Evolutionary conservation across 1,140 invertebrate species (phyloP), one percentile per base, ranked within the genome.

Genomic region (Hypsibius dujardini): DNA sequence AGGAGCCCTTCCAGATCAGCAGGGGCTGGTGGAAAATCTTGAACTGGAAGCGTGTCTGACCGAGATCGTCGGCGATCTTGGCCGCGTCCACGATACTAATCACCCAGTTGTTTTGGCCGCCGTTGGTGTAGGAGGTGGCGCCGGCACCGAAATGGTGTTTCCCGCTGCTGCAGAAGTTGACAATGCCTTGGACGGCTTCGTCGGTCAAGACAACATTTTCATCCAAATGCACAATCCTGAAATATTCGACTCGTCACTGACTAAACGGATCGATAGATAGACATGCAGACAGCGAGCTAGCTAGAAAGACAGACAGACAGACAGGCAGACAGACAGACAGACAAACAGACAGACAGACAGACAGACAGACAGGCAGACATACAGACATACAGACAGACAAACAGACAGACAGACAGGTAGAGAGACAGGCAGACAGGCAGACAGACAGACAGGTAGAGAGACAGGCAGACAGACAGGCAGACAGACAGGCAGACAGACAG

Each of bases 51-150:
- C 81, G 75, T 1, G 81, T 72, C 72, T 79, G 79, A 59, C 81
- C 81, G 76, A 80, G 79, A 72, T 79, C 78, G 72, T 79, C 79
- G 46, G 78, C 81, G 59, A 82, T 82, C 71, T 80, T 73, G 42
- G 80, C 78, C 28, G 78, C 76, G 76, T 82, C 81, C 40, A 76
- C 77, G 14, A 82, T 75, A 2, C 81, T 82, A 2, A 81, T 82
- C 2, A 82, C 70, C 81, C 80, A 82, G 73, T 81, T 81, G 14
- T 82, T 77, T 70, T 83, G 79, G 47, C 76, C 76, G 12, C 77
- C 80, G 71, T 80, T 79, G 2, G 80, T 79, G 76, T 83, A 83
- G 2, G 80, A 81, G 69, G 82, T 82, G 3, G 82, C 78, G 28
- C 82, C 82, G 74, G 83, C 81, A 12, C 82, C 82, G 74, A 83